A percentile compares a stretch with the other conserved stretches of the same genome.
Evolutionary conservation across 2,888 invertebrate genomes (phyloP).

Genomic region (Quadroppia sp.): DNA sequence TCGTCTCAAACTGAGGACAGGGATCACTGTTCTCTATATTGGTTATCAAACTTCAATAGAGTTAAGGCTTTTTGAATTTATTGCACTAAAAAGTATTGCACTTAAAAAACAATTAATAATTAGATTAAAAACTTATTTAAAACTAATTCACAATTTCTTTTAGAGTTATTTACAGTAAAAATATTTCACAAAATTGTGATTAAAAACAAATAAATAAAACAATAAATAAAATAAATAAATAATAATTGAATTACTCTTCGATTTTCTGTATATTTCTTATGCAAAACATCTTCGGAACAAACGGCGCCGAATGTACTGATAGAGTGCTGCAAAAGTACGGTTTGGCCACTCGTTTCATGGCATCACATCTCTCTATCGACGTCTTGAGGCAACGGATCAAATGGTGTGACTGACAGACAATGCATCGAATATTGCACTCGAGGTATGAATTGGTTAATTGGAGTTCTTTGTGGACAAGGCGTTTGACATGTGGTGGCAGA

Average conservation of each 20-base stretch:
- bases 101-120: neutral
- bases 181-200: neutral
- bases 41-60: too few relatives aligned
- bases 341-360: neutral
- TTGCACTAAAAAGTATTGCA: too few relatives aligned
- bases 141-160: neutral
- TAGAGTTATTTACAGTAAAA: neutral
- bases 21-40: too few relatives aligned
- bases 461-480: neutral
- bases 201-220: neutral
- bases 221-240: neutral
- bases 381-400: neutral
- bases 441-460: neutral
- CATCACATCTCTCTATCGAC: neutral
- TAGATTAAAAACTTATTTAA: neutral
- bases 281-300: neutral
- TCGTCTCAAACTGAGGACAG: too few relatives aligned
- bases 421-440: constrained; percentile 3
- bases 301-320: neutral
- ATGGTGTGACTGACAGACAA: constrained; percentile 5
- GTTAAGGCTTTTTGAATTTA: too few relatives aligned
- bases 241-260: neutral
- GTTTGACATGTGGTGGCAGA: constrained; percentile 10
- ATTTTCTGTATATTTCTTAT: neutral
- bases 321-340: neutral